Percentiles rank a stretch among this genome's conserved stretches.
Evolutionary conservation across 2,113 vertebrate species (phyloP).

Genomic region (Pluvialis apricaria): DNA sequence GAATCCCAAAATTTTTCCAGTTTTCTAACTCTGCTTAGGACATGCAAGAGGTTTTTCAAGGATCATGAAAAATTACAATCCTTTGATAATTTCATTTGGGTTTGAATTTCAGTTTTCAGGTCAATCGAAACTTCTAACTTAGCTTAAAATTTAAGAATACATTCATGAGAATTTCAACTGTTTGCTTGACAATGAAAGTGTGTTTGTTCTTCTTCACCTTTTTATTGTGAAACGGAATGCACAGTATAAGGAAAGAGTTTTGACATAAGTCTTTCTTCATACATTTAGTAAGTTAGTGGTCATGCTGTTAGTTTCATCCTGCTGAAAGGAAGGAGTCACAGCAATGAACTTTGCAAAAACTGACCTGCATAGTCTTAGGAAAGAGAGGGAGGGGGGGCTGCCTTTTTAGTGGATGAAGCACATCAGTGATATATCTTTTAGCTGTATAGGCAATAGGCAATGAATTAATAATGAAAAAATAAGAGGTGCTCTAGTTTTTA

Average conservation of each 20-base stretch:
- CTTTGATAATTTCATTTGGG: background rate
- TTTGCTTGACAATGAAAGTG: background rate
- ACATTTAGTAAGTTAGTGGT: background rate
- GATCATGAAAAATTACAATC: background rate
- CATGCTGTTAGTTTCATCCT: background rate
- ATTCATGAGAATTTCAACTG: background rate
- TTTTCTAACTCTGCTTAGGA: background rate
- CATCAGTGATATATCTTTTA: background rate
- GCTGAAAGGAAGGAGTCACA: background rate
- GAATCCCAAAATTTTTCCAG: background rate
- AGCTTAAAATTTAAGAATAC: background rate
- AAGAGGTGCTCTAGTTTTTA: background rate
- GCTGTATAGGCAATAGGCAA: background rate
- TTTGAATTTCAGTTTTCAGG: background rate
- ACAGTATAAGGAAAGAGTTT: background rate
- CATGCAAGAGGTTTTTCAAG: background rate
- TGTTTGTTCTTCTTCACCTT: background rate
- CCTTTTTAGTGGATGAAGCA: background rate
- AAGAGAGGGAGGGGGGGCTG: background rate
- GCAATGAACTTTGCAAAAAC: background rate
- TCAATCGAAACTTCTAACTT: background rate
- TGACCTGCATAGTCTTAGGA: background rate
- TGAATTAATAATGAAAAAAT: background rate
- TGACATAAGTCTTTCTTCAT: background rate
- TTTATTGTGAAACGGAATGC: background rate